Base-by-base conservation (phyloP, 2,888 invertebrate genomes). In the Drosophila subsilvestris region DNA sequence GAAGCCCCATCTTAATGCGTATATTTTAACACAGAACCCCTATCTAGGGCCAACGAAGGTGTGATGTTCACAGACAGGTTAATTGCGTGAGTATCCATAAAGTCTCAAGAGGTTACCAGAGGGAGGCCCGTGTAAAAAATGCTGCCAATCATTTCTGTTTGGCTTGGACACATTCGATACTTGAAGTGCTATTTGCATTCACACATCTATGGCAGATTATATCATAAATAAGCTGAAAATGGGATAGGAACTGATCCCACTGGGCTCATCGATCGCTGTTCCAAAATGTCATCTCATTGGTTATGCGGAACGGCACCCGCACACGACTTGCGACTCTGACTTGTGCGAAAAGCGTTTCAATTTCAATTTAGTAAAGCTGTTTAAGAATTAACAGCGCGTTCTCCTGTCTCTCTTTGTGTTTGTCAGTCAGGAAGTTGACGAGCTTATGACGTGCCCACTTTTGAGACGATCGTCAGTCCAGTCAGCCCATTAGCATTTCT, bases 391-490 rank as follows among this genome's bases (percentile, higher is more conserved):
- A 22, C 45, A 47, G 9, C 50, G 45, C 50, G 45, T 44, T 44
- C 37, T 37, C 22, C 37, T 37, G 44, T 18, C 44, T 51, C 27
- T 47, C 63, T 62, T 72, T 71, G 56, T 72, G 45, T 9, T 7
- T 37, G 37, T 37, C 37, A 37, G 25, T n/a, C 63, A 69, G 71
- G 71, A 69, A 69, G 53, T 45, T 27, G 25, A 37, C 10, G 48
- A 37, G 18, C 29, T 37, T n/a, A 32, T 59, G 60, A 50, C 69
- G 71, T 44, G 70, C 54, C 60, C 49, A 69, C 60, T 48, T 69
- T 53, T 69, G 25, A 44, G 58, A 37, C n/a, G 32, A 47, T 42
- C 37, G 29, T 25, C 55, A n/a, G 9, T 29, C 27, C 32, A 47
- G 32, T 4, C n/a, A n/a, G 6, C 18, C 48, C 37, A 57, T 71